Evolutionary conservation across 2,888 invertebrate species (phyloP).

Genomic region (Mongoloraphidia duomilia): DNA sequence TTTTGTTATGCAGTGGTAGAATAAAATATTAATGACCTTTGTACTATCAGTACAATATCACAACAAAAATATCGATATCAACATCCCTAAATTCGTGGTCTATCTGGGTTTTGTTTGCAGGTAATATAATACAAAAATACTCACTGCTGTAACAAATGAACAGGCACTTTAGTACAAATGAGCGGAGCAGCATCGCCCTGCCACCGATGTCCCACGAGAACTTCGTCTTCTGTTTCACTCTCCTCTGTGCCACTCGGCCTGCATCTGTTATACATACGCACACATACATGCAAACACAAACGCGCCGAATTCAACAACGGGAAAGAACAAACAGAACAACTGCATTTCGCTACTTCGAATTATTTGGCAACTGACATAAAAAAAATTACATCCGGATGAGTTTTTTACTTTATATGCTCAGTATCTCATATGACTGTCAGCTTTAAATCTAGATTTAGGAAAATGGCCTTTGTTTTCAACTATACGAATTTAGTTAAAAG

Average conservation of each 20-base stretch:
- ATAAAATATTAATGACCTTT: no score
- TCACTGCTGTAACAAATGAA: constrained; percentile 31
- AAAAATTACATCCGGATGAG: constrained; percentile 5
- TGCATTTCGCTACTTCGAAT: constrained; percentile 27
- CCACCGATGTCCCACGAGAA: constrained; percentile 25
- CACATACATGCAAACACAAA: constrained; percentile 26
- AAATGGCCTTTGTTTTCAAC: no score
- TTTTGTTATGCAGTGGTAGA: no score
- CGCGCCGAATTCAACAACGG: constrained; percentile 23
- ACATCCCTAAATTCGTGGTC: no score
- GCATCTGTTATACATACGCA: constrained; percentile 24
- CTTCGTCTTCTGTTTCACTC: constrained; percentile 63
- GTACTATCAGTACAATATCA: no score
- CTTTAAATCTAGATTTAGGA: no score
- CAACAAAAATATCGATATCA: no score
- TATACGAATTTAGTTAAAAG: no score
- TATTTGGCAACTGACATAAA: constrained; percentile 3
- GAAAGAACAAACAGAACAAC: constrained; percentile 29
- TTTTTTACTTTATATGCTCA: no score
- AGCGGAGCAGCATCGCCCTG: constrained; percentile 9
- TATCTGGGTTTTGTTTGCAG: no score
- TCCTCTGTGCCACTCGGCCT: constrained; percentile 52
- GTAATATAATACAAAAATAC: constrained; percentile 18
- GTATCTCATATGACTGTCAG: no score
- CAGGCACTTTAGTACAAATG: constrained; percentile 3